Evolutionary conservation across 1,140 invertebrate genomes (phyloP), one percentile per base, ranked within the genome.

Genomic region (Ceratitis capitata): DNA sequence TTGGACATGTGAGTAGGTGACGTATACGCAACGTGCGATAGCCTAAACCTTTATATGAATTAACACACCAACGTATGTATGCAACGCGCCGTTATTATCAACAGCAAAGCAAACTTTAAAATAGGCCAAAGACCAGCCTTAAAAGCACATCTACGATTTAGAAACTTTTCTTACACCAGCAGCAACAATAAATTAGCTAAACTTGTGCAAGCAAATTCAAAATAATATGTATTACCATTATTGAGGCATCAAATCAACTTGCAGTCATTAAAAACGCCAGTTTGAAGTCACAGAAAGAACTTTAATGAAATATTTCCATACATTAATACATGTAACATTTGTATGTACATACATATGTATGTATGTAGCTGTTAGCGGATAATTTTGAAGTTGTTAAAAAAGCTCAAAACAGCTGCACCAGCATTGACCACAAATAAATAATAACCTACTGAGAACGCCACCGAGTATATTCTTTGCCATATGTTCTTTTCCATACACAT

Each of bases 1-100:
- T 69, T 69, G 61, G n/a, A 69, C 32, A 32, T 69, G 61, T 39
- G 29, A 69, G 32, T 26, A 35, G 61, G 61, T 69, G 61, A 69
- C 61, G 61, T 69, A 39, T 69, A 69, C 32, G 32, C 61, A 69
- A 19, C 61, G 61, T 35, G 32, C n/a, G 61, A 69, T 69, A 69
- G 39, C 32, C 32, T 35, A 69, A 29, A 35, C 32, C 3, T 32
- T 4, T 14, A 26, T 1, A 69, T 16, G 29, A 12, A 69, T 35
- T 29, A 23, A 58, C 19, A 58, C 12, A 69, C n/a, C 29, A 7
- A n/a, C 32, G 14, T 32, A 32, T 61, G 29, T n/a, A 69, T 39
- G 14, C 6, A 29, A 6, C 19, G 51, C n/a, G 51, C 0, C 51
- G 51, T 23, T n/a, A 56, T 56, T 56, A 56, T 56, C 51, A 56